Conservation (phyloP, 1,140 invertebrate genomes). For the Notospermus geniculatus region DNA sequence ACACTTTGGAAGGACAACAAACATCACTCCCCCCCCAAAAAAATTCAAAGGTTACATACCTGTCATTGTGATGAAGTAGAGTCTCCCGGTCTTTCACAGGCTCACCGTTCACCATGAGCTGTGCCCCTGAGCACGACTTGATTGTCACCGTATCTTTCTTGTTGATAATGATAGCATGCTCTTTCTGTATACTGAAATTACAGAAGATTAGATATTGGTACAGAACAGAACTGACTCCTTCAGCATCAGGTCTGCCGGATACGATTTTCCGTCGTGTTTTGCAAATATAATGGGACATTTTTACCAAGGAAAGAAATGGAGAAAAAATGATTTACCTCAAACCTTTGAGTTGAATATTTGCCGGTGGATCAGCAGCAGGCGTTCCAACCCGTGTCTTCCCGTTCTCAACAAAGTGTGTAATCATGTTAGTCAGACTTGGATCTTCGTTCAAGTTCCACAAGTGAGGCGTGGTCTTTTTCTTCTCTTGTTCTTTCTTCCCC, state of each 20-base stretch:
- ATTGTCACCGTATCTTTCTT: slow-evolving; percentile 56
- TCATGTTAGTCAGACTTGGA: slow-evolving; percentile 62
- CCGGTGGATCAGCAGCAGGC: slow-evolving; percentile 39
- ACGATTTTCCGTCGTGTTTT: too few relatives aligned
- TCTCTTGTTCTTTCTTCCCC: slow-evolving; percentile 54
- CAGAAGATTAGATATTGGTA: too few relatives aligned
- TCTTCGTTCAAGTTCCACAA: slow-evolving; percentile 67
- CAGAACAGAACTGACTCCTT: too few relatives aligned
- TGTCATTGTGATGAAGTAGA: slow-evolving; percentile 63
- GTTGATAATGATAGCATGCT: slow-evolving; percentile 60
- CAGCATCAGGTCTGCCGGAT: too few relatives aligned
- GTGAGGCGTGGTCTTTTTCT: slow-evolving; percentile 60
- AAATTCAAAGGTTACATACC: too few relatives aligned
- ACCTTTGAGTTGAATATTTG: slow-evolving; percentile 46
- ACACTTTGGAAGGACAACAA: too few relatives aligned
- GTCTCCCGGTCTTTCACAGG: slow-evolving; percentile 54
- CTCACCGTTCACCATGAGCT: slow-evolving; percentile 62
- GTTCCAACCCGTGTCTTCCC: slow-evolving; percentile 60
- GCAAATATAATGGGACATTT: too few relatives aligned
- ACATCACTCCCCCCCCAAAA: too few relatives aligned
- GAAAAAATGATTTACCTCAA: slow-evolving; percentile 36
- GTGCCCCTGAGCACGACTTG: slow-evolving; percentile 56
- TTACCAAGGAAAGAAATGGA: too few relatives aligned
- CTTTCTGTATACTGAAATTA: slow-evolving; percentile 59
- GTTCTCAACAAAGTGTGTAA: slow-evolving; percentile 60